phyloP scores from a whole-genome alignment of 2,888 invertebrate species.

The Schizaphis graminum region DNA sequence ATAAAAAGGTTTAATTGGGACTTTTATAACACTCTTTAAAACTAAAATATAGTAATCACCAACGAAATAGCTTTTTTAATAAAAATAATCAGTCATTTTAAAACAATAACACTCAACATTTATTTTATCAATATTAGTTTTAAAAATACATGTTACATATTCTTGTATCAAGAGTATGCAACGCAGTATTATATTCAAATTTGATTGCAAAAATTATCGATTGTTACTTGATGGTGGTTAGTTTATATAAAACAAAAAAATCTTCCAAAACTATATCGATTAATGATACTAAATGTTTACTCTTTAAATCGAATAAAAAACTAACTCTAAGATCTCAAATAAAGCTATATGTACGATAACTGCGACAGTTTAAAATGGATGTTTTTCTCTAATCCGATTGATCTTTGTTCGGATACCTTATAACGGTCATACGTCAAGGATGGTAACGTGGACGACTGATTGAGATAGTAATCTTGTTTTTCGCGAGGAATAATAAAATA shows the following conservation, averaged over 20 bases:
- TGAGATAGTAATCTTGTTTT: slow-evolving; percentile 31
- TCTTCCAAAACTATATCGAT: not conserved
- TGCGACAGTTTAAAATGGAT: slow-evolving; percentile 35
- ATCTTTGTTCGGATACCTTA: slow-evolving; percentile 23
- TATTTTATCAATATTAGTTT: not conserved
- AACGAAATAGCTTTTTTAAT: not conserved
- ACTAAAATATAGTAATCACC: not conserved
- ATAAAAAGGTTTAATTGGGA: not conserved
- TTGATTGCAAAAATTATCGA: not conserved
- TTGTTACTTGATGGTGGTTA: not conserved
- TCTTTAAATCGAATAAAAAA: not conserved
- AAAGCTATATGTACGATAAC: slow-evolving; percentile 4
- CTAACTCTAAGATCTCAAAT: not conserved
- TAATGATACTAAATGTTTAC: not conserved
- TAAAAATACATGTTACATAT: not conserved
- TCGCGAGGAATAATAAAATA: not conserved
- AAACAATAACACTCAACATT: not conserved
- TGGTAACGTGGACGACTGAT: not conserved
- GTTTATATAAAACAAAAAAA: not conserved
- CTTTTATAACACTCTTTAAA: not conserved
- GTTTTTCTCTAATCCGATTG: slow-evolving; percentile 2
- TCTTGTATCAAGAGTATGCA: not conserved
- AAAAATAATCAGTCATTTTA: not conserved
- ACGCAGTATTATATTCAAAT: not conserved
- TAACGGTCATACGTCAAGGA: not conserved